Percentiles rank a stretch among this genome's conserved stretches.
Evolutionary conservation across 1,140 invertebrate genomes (phyloP).

Genomic region (Philopotamus ludificatus): DNA sequence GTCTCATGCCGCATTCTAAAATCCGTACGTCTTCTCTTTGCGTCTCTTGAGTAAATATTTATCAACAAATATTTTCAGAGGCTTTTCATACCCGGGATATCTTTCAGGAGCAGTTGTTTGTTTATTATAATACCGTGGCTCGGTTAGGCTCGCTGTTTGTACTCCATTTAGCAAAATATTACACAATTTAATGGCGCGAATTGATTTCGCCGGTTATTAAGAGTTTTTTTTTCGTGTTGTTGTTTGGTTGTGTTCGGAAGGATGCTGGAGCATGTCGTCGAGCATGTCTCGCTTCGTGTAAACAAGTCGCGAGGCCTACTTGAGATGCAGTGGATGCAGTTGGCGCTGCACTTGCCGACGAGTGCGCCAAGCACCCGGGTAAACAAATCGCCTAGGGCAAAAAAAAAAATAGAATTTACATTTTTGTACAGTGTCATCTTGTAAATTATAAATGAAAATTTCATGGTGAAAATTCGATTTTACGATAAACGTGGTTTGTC

Average conservation of each 20-base stretch:
- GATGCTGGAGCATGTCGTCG: neutral
- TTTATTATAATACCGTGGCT: constrained; percentile 32
- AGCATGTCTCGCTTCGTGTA: neutral
- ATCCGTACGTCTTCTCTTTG: neutral
- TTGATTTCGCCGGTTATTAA: neutral
- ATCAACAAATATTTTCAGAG: constrained; percentile 20
- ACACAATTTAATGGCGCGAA: neutral
- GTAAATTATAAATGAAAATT: too few species aligned
- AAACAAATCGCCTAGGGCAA: neutral
- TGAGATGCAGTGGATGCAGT: constrained; percentile 11
- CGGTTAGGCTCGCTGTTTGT: constrained; percentile 28
- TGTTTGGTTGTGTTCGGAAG: neutral
- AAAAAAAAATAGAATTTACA: too few species aligned
- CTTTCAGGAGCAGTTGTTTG: constrained; percentile 27
- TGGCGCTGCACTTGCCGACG: constrained; percentile 1
- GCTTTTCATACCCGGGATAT: constrained; percentile 5
- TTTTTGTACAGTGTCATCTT: too few species aligned
- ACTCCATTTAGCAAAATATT: constrained; percentile 5
- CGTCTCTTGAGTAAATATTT: constrained; percentile 17
- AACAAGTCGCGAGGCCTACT: constrained; percentile 14
- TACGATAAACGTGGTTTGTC: too few species aligned
- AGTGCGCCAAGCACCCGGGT: constrained; percentile 1
- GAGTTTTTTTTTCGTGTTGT: neutral
- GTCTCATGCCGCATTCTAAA: neutral
- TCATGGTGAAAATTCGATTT: too few species aligned